These are phyloP conservation scores for Muricea muricata DNA, from an alignment of 92 coral and sea anemone genomes.

Conservation along the genomic window DNA sequence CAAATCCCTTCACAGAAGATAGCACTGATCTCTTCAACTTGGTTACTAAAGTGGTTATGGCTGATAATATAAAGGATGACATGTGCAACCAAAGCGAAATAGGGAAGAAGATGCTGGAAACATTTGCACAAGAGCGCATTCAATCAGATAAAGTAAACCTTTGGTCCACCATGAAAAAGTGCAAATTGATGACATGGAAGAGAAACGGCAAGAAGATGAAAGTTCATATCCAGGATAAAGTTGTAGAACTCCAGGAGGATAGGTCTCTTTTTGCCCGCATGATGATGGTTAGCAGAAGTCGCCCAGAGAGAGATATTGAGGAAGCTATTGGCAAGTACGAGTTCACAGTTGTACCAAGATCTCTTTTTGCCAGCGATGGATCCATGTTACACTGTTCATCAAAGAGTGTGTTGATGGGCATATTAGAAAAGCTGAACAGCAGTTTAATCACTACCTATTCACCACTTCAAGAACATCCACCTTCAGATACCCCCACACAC, in stretches of 20 bases:
- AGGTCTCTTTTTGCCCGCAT: slow-evolving; percentile 21
- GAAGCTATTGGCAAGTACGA: slow-evolving; percentile 24
- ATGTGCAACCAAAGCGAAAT: too few species aligned
- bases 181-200: slow-evolving; percentile 10
- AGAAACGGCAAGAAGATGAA: background rate
- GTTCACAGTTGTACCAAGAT: slow-evolving; percentile 7
- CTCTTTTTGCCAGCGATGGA: background rate
- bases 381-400: slow-evolving; percentile 66
- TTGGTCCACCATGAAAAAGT: slow-evolving; percentile 41
- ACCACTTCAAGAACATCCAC: too few species aligned
- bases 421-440: slow-evolving; percentile 77
- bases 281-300: background rate
- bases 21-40: too few species aligned
- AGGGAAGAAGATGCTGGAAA: slow-evolving; percentile 27
- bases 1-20: too few species aligned
- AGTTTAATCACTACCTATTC: too few species aligned
- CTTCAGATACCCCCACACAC: too few species aligned
- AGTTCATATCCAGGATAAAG: slow-evolving; percentile 18
- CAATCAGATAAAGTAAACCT: too few species aligned
- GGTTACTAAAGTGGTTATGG: too few species aligned
- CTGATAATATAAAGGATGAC: too few species aligned
- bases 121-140: slow-evolving; percentile 31
- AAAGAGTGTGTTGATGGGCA: slow-evolving; percentile 63
- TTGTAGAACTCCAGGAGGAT: slow-evolving; percentile 25
- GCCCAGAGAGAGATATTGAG: background rate